phyloP scores from a whole-genome alignment of 2,113 vertebrate species.

The Telmatochromis sp. region DNA sequence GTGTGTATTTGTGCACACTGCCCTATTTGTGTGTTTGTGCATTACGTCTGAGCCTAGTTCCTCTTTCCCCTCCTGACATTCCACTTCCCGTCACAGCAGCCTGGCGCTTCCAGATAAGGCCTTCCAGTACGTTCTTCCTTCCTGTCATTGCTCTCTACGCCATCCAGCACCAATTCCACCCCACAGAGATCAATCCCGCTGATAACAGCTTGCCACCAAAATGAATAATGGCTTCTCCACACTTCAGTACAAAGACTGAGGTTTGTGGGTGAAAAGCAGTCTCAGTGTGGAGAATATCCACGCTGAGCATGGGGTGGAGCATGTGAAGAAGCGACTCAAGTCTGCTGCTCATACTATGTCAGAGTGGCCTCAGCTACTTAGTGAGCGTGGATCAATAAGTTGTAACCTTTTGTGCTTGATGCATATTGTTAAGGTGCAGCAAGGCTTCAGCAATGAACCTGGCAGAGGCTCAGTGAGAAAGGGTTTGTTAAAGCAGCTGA shows the following conservation, averaged over 20 bases:
- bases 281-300: not conserved
- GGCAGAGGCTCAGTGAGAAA: not conserved
- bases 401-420: not conserved
- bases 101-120: constrained; percentile 74
- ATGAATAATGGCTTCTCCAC: constrained; percentile 41
- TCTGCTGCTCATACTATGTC: not conserved
- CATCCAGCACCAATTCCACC: constrained; percentile 43
- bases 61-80: constrained; percentile 65
- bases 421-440: not conserved
- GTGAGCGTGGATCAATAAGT: not conserved
- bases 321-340: not conserved
- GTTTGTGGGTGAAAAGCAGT: not conserved
- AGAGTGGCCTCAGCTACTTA: not conserved
- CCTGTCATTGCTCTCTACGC: constrained; percentile 36
- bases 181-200: constrained; percentile 41
- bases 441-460: not conserved
- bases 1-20: not conserved
- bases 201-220: constrained; percentile 47
- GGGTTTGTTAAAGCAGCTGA: not conserved
- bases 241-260: not conserved
- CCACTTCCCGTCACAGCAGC: constrained; percentile 64
- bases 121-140: constrained; percentile 53
- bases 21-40: not conserved
- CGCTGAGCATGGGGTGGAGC: not conserved
- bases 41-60: constrained; percentile 44